Evolutionary conservation across 2,888 invertebrate genomes (phyloP).

Genomic region (Lapara coniferarum): DNA sequence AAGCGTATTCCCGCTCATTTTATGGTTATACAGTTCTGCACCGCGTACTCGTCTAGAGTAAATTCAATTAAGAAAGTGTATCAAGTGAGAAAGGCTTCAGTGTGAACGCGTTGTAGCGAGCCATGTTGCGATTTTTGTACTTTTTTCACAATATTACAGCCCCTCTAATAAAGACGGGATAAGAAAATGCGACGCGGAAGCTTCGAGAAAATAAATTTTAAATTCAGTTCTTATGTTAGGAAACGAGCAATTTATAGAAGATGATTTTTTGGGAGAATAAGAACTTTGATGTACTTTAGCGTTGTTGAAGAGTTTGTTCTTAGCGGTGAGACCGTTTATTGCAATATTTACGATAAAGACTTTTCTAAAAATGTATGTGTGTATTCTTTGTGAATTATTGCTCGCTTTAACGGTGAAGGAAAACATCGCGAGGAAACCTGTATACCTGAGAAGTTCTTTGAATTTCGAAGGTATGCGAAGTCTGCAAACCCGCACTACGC

Average conservation of each 20-base stretch:
- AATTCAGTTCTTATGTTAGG: constrained; percentile 2
- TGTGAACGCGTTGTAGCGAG: constrained; percentile 35
- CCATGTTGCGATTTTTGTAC: constrained; percentile 39
- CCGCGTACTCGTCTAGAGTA: constrained; percentile 39
- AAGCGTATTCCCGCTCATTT: constrained; percentile 15
- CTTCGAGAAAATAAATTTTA: constrained; percentile 12
- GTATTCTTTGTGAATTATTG: too few relatives aligned
- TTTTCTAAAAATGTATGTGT: too few relatives aligned
- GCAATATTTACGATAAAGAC: too few relatives aligned
- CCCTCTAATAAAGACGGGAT: constrained; percentile 31
- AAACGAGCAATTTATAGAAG: neutral
- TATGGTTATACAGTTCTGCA: constrained; percentile 29
- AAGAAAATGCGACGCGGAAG: constrained; percentile 20
- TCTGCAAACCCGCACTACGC: too few relatives aligned
- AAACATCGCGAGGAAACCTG: too few relatives aligned
- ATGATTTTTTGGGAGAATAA: neutral
- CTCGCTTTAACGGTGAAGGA: too few relatives aligned
- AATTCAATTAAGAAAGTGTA: constrained; percentile 47
- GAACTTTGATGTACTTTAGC: too few relatives aligned
- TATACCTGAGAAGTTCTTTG: too few relatives aligned
- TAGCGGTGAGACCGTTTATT: too few relatives aligned
- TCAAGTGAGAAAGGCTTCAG: constrained; percentile 36
- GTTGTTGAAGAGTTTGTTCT: too few relatives aligned
- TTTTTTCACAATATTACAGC: constrained; percentile 35
- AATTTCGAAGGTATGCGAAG: too few relatives aligned